phyloP scores from a whole-genome alignment of 2,888 invertebrate species.

The Temnothorax ravouxi region DNA sequence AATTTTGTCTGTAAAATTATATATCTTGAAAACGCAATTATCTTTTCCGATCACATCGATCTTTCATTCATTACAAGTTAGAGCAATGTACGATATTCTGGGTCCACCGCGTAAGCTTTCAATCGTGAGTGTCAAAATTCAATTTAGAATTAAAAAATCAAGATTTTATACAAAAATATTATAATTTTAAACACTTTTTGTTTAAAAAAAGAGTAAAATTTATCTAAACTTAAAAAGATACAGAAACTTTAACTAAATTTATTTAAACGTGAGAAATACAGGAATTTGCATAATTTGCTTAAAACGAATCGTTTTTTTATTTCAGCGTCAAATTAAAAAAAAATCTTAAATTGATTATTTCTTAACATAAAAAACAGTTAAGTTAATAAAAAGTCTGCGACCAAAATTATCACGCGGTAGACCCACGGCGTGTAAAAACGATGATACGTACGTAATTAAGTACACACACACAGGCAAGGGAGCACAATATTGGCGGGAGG shows the following conservation, averaged over 20 bases:
- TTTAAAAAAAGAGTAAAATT: not conserved
- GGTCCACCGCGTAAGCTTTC: constrained; percentile 13
- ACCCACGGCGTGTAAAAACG: constrained; percentile 1
- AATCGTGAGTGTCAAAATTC: not conserved
- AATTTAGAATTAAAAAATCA: not conserved
- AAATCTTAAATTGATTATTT: not conserved
- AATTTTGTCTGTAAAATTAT: constrained; percentile 8
- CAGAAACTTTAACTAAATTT: not conserved
- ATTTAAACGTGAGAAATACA: not conserved
- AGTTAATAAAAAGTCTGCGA: not conserved
- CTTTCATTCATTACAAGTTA: not conserved
- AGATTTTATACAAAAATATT: not conserved
- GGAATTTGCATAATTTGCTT: not conserved
- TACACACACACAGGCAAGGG: constrained; percentile 45
- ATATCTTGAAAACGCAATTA: not conserved
- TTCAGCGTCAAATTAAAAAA: not conserved
- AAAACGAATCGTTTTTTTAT: not conserved
- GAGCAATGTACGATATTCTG: not conserved
- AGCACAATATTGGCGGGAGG: constrained; percentile 19
- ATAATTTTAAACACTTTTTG: not conserved
- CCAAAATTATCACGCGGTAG: constrained; percentile 1
- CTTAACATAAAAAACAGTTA: not conserved
- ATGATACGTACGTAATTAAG: constrained; percentile 13
- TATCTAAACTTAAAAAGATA: not conserved
- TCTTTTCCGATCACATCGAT: not conserved